These are phyloP conservation scores for Oscheius sp. DNA, from an alignment of 2,888 invertebrate genomes.

Conservation along the genomic window DNA sequence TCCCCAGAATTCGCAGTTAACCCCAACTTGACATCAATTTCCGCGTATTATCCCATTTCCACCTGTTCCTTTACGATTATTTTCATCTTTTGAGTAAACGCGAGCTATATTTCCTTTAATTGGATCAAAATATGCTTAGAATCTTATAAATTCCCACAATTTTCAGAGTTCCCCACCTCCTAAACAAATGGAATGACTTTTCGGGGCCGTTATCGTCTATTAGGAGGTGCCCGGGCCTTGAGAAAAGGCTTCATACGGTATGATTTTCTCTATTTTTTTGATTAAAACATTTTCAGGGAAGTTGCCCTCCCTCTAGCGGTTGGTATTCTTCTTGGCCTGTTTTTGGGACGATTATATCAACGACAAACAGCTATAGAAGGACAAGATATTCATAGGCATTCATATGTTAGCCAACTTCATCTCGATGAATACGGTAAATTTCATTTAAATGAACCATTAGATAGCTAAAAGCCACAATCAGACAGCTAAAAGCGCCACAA, in stretches of 20 bases:
- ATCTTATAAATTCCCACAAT: neutral
- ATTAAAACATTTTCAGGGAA: slow-evolving; percentile 6
- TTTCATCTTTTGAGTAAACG: too few relatives aligned
- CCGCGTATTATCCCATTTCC: too few relatives aligned
- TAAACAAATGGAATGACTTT: slow-evolving; percentile 26
- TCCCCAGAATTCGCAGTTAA: too few relatives aligned
- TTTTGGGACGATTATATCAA: neutral
- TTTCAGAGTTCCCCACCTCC: neutral
- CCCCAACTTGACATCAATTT: too few relatives aligned
- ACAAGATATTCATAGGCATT: slow-evolving; percentile 8
- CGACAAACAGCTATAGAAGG: neutral
- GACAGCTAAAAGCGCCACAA: too few relatives aligned
- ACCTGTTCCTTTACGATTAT: too few relatives aligned
- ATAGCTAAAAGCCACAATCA: too few relatives aligned
- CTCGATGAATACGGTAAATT: slow-evolving; percentile 17
- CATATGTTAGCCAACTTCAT: neutral
- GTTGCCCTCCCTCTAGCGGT: slow-evolving; percentile 10
- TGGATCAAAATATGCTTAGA: neutral
- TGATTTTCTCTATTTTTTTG: neutral
- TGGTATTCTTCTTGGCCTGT: neutral
- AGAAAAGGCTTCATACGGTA: slow-evolving; percentile 17
- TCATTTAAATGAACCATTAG: too few relatives aligned
- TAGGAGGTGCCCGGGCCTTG: neutral
- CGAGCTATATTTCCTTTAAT: neutral
- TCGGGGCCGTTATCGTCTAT: neutral